These are phyloP conservation scores for Bacillus rossius DNA, from an alignment of 1,140 invertebrate species.

Conservation along the genomic window DNA sequence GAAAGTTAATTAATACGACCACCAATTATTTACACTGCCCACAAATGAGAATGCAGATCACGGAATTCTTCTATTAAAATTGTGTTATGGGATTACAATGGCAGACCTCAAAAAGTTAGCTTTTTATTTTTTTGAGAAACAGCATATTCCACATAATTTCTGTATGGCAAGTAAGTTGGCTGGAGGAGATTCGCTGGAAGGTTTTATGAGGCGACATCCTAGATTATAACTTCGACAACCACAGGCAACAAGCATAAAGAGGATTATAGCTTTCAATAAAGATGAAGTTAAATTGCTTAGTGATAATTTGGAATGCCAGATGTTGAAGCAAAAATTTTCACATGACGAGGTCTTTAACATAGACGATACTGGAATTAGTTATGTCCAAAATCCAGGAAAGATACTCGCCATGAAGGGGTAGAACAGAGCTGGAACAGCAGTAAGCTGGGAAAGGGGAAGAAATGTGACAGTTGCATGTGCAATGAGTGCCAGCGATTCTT, in stretches of 20 bases:
- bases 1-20: not conserved
- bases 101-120: conserved; percentile 17
- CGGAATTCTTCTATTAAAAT: conserved; percentile 1
- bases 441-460: conserved; percentile 31
- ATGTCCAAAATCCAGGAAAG: conserved; percentile 27
- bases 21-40: not conserved
- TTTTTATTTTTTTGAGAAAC: conserved; percentile 24
- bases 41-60: conserved; percentile 6
- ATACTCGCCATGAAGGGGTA: conserved; percentile 5
- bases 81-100: conserved; percentile 2
- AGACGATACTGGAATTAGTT: conserved; percentile 15
- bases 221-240: conserved; percentile 30
- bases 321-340: conserved; percentile 35
- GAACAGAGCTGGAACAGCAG: conserved; percentile 19
- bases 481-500: conserved; percentile 12
- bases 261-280: conserved; percentile 32
- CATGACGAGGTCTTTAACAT: conserved; percentile 39
- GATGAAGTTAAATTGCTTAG: conserved; percentile 12
- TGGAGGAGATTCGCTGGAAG: conserved; percentile 31
- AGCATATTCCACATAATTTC: conserved; percentile 29
- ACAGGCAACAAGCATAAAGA: conserved; percentile 31
- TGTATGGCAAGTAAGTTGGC: conserved; percentile 25
- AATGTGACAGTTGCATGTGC: conserved; percentile 30
- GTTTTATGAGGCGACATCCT: conserved; percentile 29
- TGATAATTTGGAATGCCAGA: conserved; percentile 29